A percentile compares a stretch with the other conserved stretches of the same genome.
These are phyloP conservation scores for Netelia fuscicornis DNA, from an alignment of 2,888 invertebrate genomes.

Conservation along the genomic window DNA sequence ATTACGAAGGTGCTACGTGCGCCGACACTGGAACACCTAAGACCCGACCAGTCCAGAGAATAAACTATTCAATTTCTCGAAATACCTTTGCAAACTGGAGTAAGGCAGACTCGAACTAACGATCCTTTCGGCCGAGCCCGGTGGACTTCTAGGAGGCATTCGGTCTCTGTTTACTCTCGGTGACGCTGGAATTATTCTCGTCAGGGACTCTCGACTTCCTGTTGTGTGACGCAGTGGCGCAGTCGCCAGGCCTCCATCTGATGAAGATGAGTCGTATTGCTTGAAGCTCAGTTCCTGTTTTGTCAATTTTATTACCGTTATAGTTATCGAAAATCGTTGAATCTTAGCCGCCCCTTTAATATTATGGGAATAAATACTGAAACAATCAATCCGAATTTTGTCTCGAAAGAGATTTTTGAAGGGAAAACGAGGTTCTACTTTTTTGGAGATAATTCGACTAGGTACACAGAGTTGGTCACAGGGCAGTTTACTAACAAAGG, in stretches of 20 bases:
- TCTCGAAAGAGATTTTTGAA: too few species aligned
- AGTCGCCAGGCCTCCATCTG: constrained; percentile 79
- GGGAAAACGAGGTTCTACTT: not conserved
- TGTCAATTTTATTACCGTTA: not conserved
- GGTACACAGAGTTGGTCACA: too few species aligned
- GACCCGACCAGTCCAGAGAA: not conserved
- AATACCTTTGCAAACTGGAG: constrained; percentile 82
- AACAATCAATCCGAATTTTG: too few species aligned
- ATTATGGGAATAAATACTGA: too few species aligned
- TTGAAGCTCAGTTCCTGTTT: constrained; percentile 83
- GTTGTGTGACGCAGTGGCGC: constrained; percentile 81
- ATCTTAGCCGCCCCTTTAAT: too few species aligned
- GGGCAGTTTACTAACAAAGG: not conserved
- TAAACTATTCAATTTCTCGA: not conserved
- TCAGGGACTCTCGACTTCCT: constrained; percentile 83
- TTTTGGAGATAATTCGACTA: not conserved
- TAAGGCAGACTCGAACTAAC: constrained; percentile 81
- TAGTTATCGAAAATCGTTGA: too few species aligned
- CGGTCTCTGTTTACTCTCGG: constrained; percentile 81
- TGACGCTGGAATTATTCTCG: constrained; percentile 81
- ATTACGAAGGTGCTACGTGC: too few species aligned
- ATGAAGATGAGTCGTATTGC: constrained; percentile 82
- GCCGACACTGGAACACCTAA: too few species aligned
- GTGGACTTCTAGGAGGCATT: constrained; percentile 81
- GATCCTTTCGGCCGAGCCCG: constrained; percentile 81